Evolutionary conservation across 2,113 vertebrate species (phyloP), one percentile per base, ranked within the genome.

Genomic region (Ophiodon elongatus): DNA sequence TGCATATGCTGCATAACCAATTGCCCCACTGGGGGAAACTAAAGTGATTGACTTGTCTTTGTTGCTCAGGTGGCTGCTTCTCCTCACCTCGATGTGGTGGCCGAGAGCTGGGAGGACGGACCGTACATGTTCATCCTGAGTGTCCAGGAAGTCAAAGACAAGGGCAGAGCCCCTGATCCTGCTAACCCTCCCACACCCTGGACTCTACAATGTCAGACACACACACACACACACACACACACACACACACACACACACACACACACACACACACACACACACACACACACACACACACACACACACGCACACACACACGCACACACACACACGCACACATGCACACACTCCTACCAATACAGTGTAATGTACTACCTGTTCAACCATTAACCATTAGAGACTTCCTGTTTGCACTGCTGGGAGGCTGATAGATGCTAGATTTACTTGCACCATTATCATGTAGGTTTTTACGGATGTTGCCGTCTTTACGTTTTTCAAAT

Each of bases 91-190:
- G 29, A 80, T 0, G 59, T 25, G 0, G 91, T 91, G 77, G 93
- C 91, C 0, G 0, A 76, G 85, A 84, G 31, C 63, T 94, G 93
- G 93, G 92, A 92, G 77, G 93, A 94, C 60, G 92, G 91, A 8
- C 91, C 92, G 19, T 92, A 93, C 88, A 86, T 93, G 85, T 93
- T 94, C 83, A 89, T 94, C 71, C 65, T 93, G 23, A 39, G 25
- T 4, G 65, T 93, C 79, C 4, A 1, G 0, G 90, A 91, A 31
- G 1, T 62, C 68, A 21, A 17, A 67, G 80, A 63, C 10, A 25
- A 43, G 4, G 66, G 0, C 52, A 52, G 2, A 5, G 2, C 37
- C 4, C 0, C 52, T 0, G 70, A 43, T 3, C 0, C 19, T 1
- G 1, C 19, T 0, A 52, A 11, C 2, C 35, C 23, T 0, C n/a